Conservation (phyloP, 2,113 vertebrate species). For the Lophotis ruficrista region DNA sequence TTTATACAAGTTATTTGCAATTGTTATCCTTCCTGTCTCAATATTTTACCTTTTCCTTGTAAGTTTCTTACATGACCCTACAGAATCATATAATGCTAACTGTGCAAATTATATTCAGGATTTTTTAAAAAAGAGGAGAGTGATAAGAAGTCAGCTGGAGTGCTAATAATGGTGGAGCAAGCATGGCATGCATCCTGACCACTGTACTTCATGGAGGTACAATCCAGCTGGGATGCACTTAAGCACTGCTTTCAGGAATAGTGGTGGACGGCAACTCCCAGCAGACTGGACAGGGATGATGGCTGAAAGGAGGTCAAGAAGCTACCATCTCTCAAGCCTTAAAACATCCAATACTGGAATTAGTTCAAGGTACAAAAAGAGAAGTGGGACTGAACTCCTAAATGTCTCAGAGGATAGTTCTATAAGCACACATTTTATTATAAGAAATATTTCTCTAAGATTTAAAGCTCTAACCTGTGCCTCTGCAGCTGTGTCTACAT, state of each 20-base stretch:
- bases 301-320: not conserved
- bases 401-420: not conserved
- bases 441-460: not conserved
- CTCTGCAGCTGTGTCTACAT: not conserved
- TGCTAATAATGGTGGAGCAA: not conserved
- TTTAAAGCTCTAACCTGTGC: not conserved
- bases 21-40: not conserved
- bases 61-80: not conserved
- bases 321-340: not conserved
- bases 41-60: not conserved
- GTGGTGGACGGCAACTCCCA: not conserved
- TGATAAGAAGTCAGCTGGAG: not conserved
- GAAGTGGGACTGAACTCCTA: not conserved
- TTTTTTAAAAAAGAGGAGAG: not conserved
- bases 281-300: not conserved
- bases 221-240: not conserved
- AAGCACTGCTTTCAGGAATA: not conserved
- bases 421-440: not conserved
- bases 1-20: not conserved
- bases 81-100: not conserved
- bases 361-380: not conserved
- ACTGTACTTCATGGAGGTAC: rapidly evolving
- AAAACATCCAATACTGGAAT: not conserved
- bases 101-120: not conserved
- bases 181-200: not conserved